Percentiles rank a stretch among this genome's conserved stretches.
phyloP scores from a whole-genome alignment of 2,888 invertebrate species.

The Tetheella fluctuosa region DNA sequence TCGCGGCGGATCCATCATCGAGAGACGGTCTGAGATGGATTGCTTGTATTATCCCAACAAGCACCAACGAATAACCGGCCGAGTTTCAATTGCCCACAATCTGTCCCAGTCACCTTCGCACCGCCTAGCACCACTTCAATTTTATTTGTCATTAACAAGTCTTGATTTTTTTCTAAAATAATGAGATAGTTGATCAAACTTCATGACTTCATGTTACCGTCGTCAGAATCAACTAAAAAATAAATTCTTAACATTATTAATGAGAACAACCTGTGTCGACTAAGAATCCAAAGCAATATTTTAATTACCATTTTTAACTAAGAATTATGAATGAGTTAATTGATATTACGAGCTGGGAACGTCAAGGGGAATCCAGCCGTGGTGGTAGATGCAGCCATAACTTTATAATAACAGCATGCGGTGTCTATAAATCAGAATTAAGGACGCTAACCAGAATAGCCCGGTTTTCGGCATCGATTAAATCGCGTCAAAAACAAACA shows the following conservation, averaged over 20 bases:
- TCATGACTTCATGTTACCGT: neutral
- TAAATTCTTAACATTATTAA: neutral
- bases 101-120: conserved; percentile 63
- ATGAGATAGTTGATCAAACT: neutral
- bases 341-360: conserved; percentile 74
- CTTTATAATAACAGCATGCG: conserved; percentile 73
- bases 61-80: conserved; percentile 60
- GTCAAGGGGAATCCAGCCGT: conserved; percentile 64
- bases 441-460: conserved; percentile 66
- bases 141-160: conserved; percentile 57
- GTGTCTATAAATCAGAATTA: conserved; percentile 80
- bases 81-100: conserved; percentile 72
- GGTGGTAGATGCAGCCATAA: conserved; percentile 63
- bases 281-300: conserved; percentile 37
- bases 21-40: conserved; percentile 71
- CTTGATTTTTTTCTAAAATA: conserved; percentile 16
- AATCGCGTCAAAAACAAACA: conserved; percentile 79
- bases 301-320: conserved; percentile 56
- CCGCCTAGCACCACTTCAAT: conserved; percentile 52
- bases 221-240: neutral
- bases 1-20: conserved; percentile 69
- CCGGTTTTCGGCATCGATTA: conserved; percentile 72
- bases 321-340: conserved; percentile 75
- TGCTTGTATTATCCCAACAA: conserved; percentile 75
- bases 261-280: conserved; percentile 24